These are phyloP conservation scores for Oreonectes daqikongensis DNA, from an alignment of 2,797 vertebrate genomes.

Conservation along the genomic window DNA sequence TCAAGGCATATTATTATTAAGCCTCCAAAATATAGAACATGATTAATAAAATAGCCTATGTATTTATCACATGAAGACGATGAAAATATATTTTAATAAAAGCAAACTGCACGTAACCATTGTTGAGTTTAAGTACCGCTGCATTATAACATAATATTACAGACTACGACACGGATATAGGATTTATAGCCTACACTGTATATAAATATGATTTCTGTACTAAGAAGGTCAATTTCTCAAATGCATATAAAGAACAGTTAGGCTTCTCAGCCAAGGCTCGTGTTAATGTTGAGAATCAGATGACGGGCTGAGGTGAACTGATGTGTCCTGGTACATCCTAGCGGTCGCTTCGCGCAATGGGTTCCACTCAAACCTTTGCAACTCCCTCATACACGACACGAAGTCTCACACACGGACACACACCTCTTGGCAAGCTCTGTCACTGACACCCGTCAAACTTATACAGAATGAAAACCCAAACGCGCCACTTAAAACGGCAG, in stretches of 20 bases:
- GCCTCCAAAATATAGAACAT: no score
- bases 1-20: no score
- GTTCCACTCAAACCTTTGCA: slow-evolving; percentile 77
- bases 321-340: slow-evolving; percentile 87
- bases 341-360: slow-evolving; percentile 80
- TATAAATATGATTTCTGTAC: not conserved
- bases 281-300: slow-evolving; percentile 14
- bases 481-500: slow-evolving; percentile 23
- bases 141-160: no score
- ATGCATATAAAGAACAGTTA: not conserved
- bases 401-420: slow-evolving; percentile 67
- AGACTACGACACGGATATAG: no score
- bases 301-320: slow-evolving; percentile 64
- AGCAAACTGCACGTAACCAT: no score
- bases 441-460: slow-evolving; percentile 60
- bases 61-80: not conserved
- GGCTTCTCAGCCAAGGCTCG: not conserved
- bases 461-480: slow-evolving; percentile 37
- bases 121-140: no score
- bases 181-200: no score
- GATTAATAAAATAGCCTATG: not conserved
- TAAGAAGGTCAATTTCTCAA: not conserved
- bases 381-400: slow-evolving; percentile 72
- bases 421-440: slow-evolving; percentile 50
- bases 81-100: not conserved